phyloP scores from a whole-genome alignment of 2,888 invertebrate genomes.

The Eurois occulta region DNA sequence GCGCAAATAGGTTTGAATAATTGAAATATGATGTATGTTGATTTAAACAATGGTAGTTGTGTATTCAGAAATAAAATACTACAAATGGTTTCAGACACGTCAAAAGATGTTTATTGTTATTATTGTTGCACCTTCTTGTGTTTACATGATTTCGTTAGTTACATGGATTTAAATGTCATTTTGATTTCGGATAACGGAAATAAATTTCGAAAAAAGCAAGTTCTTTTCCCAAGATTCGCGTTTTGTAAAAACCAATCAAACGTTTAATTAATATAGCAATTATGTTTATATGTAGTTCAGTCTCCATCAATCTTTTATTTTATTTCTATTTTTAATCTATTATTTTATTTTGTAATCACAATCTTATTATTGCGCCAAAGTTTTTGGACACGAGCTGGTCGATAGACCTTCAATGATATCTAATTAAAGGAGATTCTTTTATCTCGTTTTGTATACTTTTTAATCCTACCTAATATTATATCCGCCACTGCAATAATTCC shows the following conservation, averaged over 20 bases:
- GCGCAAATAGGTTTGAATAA: constrained; percentile 74
- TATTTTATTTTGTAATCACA: too few species aligned
- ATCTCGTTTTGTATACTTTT: constrained; percentile 12
- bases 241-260: not conserved
- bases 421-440: not conserved
- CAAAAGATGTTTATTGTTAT: not conserved
- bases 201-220: not conserved
- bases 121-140: not conserved
- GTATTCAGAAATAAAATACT: constrained; percentile 4
- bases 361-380: not conserved
- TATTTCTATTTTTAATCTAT: too few species aligned
- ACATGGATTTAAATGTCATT: not conserved
- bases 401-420: not conserved
- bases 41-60: not conserved
- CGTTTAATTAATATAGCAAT: constrained; percentile 8
- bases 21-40: constrained; percentile 76
- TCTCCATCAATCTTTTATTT: not conserved
- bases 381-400: not conserved
- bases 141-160: not conserved
- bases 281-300: not conserved
- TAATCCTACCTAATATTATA: constrained; percentile 13
- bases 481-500: constrained; percentile 3
- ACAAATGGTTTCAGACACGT: not conserved
- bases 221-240: not conserved
- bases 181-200: not conserved